These are phyloP conservation scores for Tenthredo distinguenda DNA, from an alignment of 2,888 invertebrate species.

Conservation along the genomic window DNA sequence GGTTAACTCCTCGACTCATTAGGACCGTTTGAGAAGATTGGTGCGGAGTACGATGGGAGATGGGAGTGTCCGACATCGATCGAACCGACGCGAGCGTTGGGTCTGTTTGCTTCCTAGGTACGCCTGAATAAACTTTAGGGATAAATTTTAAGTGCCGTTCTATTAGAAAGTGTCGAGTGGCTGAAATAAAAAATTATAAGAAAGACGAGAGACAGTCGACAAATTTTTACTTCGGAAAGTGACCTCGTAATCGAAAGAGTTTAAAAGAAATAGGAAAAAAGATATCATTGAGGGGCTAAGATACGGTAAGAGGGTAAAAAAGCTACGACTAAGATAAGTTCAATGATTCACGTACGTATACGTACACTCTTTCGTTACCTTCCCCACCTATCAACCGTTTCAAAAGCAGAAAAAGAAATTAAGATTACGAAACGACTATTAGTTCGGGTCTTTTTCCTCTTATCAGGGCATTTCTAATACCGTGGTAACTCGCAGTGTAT, in stretches of 20 bases:
- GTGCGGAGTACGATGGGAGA: neutral
- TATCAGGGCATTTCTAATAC: neutral
- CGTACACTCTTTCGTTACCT: neutral
- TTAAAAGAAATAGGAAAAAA: neutral
- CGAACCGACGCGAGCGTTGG: conserved; percentile 14
- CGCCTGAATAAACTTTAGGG: conserved; percentile 29
- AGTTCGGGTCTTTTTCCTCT: neutral
- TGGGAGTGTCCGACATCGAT: conserved; percentile 46
- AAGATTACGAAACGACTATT: neutral
- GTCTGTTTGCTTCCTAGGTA: conserved; percentile 20
- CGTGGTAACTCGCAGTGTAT: conserved; percentile 9
- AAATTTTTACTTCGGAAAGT: neutral
- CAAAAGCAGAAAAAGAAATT: neutral
- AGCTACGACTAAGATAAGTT: neutral
- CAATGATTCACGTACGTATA: neutral
- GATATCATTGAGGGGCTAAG: neutral
- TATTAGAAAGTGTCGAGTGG: conserved; percentile 37
- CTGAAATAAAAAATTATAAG: conserved; percentile 4
- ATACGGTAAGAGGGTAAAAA: neutral
- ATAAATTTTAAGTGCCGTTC: conserved; percentile 14
- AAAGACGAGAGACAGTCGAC: neutral
- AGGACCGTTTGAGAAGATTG: conserved; percentile 39
- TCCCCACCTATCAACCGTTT: neutral
- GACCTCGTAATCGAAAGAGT: neutral
- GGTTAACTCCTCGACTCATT: conserved; percentile 47